phyloP scores from a whole-genome alignment of 2,113 vertebrate species.

The Morone saxatilis region DNA sequence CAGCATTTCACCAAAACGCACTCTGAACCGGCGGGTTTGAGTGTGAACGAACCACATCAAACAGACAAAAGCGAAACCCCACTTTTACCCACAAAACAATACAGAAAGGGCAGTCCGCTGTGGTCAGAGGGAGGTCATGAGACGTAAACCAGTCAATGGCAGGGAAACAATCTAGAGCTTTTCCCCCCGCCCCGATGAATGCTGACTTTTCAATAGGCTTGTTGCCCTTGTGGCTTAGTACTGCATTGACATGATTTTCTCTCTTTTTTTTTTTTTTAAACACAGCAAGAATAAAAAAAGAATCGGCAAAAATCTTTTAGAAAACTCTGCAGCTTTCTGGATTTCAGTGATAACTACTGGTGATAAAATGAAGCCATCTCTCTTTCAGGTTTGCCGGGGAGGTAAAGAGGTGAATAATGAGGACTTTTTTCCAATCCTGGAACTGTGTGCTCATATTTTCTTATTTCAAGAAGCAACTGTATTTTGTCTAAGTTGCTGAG shows the following conservation, averaged over 20 bases:
- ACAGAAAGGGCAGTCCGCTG: conserved; percentile 33
- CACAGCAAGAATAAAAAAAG: conserved; percentile 29
- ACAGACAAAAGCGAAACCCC: conserved; percentile 50
- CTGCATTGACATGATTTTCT: conserved; percentile 44
- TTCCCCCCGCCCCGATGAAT: conserved; percentile 39
- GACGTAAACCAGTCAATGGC: conserved; percentile 70
- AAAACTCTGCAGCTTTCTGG: conserved; percentile 46
- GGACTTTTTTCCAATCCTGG: neutral
- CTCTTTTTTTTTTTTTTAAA: conserved; percentile 25
- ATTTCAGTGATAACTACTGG: conserved; percentile 24
- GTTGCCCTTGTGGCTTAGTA: conserved; percentile 42
- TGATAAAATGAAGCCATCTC: conserved; percentile 42
- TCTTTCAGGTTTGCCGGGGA: conserved; percentile 27
- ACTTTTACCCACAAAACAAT: conserved; percentile 41
- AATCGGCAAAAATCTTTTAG: conserved; percentile 25
- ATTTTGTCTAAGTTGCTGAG: conserved; percentile 19
- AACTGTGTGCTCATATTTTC: neutral
- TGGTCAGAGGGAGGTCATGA: conserved; percentile 77
- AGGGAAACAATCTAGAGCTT: conserved; percentile 70
- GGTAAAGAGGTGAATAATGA: conserved; percentile 16
- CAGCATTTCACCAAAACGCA: conserved; percentile 6
- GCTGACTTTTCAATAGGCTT: conserved; percentile 61
- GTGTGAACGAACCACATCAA: conserved; percentile 33
- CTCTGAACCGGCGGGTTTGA: neutral
- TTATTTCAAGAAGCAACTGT: conserved; percentile 7